A percentile compares a stretch with the other conserved stretches of the same genome.
phyloP scores from a whole-genome alignment of 2,113 vertebrate genomes.

The Lampris megalopsis region DNA sequence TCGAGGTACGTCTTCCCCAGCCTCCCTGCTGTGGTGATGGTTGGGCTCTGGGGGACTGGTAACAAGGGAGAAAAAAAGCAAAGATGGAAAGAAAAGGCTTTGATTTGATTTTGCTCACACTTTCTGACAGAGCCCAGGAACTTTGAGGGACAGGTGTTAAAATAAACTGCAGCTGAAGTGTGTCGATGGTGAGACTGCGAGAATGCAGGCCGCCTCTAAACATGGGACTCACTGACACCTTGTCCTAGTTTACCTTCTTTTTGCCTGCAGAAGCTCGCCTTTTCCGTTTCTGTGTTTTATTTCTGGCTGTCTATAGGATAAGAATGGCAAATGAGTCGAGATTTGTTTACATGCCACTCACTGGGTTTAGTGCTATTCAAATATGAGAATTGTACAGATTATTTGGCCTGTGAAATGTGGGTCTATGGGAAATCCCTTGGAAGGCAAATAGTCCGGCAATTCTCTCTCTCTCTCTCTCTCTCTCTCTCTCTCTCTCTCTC shows the following conservation, averaged over 20 bases:
- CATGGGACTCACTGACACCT: conserved; percentile 67
- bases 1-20: conserved; percentile 85
- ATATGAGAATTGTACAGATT: conserved; percentile 74
- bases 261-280: conserved; percentile 58
- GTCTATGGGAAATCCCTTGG: conserved; percentile 81
- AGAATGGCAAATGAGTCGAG: conserved; percentile 59
- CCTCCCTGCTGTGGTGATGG: conserved; percentile 70
- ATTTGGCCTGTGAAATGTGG: conserved; percentile 72
- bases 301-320: conserved; percentile 65
- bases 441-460: conserved; percentile 68
- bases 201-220: conserved; percentile 63
- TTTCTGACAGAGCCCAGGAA: conserved; percentile 69
- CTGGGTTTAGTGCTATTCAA: conserved; percentile 79
- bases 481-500: conserved; percentile 37
- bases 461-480: conserved; percentile 46
- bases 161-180: conserved; percentile 76
- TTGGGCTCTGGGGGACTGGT: conserved; percentile 69
- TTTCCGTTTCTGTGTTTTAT: conserved; percentile 68
- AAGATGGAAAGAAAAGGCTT: conserved; percentile 62
- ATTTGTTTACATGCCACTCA: conserved; percentile 60
- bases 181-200: conserved; percentile 68
- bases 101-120: conserved; percentile 74
- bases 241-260: conserved; percentile 74
- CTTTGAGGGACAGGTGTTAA: conserved; percentile 78
- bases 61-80: conserved; percentile 62